phyloP scores from a whole-genome alignment of 2,113 vertebrate genomes.

The Sorex araneus region DNA sequence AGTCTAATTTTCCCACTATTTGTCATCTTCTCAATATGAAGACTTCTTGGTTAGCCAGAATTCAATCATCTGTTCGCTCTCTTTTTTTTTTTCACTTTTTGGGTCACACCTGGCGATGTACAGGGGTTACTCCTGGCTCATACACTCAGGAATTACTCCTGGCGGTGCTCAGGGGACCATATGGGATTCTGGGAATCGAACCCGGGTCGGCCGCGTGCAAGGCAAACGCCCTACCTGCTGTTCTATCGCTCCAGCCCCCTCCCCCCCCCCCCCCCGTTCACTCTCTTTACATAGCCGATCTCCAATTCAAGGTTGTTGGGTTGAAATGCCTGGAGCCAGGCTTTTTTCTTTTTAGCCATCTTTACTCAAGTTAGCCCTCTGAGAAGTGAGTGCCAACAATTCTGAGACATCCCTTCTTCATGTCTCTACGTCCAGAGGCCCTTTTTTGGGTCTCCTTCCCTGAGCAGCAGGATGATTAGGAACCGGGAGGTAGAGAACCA shows the following conservation, averaged over 20 bases:
- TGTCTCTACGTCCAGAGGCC: background rate
- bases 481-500: background rate
- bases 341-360: background rate
- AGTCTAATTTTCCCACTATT: conserved; percentile 33
- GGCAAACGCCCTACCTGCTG: too few species aligned
- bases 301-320: background rate
- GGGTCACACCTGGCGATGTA: too few species aligned
- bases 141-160: too few species aligned
- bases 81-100: too few species aligned
- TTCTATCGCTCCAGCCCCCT: too few species aligned
- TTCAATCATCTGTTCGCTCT: background rate
- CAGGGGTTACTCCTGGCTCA: too few species aligned
- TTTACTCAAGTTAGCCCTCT: background rate
- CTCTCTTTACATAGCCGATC: too few species aligned
- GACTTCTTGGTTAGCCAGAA: background rate
- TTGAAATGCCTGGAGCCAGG: background rate
- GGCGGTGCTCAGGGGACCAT: too few species aligned
- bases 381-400: background rate
- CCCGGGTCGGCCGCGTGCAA: too few species aligned
- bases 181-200: too few species aligned
- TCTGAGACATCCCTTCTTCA: background rate
- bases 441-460: background rate
- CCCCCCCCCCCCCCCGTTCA: too few species aligned
- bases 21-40: background rate
- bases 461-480: background rate